A percentile compares a stretch with the other conserved stretches of the same genome.
Evolutionary conservation across 2,888 invertebrate species (phyloP).

Genomic region (Bhutanitis thaidina): DNA sequence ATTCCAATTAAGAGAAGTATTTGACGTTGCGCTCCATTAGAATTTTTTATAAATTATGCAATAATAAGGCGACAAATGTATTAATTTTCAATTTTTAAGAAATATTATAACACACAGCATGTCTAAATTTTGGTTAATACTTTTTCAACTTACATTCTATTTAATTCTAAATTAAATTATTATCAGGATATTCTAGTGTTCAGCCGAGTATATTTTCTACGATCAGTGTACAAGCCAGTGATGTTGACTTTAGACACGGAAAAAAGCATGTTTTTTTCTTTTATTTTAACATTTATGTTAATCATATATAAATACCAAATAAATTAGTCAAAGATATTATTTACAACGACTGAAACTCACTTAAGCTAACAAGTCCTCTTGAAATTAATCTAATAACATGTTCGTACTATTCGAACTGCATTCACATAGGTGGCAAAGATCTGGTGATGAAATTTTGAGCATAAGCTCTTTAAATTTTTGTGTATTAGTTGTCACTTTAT

Average conservation of each 20-base stretch:
- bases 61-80: slow-evolving; percentile 47
- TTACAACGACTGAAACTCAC: slow-evolving; percentile 63
- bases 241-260: slow-evolving; percentile 42
- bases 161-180: slow-evolving; percentile 68
- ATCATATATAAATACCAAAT: slow-evolving; percentile 41
- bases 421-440: too few species aligned
- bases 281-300: slow-evolving; percentile 36
- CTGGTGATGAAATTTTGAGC: too few species aligned
- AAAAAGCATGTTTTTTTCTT: slow-evolving; percentile 42
- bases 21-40: slow-evolving; percentile 39
- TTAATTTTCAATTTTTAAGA: slow-evolving; percentile 52
- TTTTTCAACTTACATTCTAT: slow-evolving; percentile 69
- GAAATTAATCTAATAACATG: slow-evolving; percentile 38
- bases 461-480: too few species aligned
- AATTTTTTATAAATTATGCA: slow-evolving; percentile 30
- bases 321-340: slow-evolving; percentile 49
- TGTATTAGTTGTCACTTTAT: too few species aligned
- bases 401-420: slow-evolving; percentile 40
- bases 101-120: slow-evolving; percentile 70
- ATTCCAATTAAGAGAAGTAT: slow-evolving; percentile 36
- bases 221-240: slow-evolving; percentile 55
- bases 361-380: slow-evolving; percentile 58
- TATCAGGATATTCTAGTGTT: slow-evolving; percentile 66
- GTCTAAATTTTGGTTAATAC: slow-evolving; percentile 76
- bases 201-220: slow-evolving; percentile 60